A percentile compares a stretch with the other conserved stretches of the same genome.
These are phyloP conservation scores for Alouatta palliata DNA, from an alignment of 2,113 vertebrate species.

Conservation along the genomic window DNA sequence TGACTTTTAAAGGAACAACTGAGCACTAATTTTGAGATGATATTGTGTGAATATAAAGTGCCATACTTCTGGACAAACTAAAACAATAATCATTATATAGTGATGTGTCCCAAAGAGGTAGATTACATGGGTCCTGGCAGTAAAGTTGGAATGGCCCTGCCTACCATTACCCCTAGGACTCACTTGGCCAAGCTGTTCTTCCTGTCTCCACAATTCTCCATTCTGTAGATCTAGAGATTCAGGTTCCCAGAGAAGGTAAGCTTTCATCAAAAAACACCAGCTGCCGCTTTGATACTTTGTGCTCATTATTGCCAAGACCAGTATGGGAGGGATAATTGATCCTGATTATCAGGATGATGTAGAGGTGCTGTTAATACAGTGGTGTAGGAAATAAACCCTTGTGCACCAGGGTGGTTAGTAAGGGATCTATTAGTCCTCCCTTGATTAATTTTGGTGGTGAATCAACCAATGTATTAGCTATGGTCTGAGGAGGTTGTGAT, in stretches of 20 bases:
- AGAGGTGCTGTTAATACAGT: background rate
- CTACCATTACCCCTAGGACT: background rate
- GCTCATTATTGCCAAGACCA: background rate
- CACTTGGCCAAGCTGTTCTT: background rate
- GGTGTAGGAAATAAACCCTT: background rate
- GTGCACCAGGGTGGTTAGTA: background rate
- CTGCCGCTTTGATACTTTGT: background rate
- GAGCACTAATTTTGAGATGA: background rate
- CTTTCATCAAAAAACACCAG: background rate
- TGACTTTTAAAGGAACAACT: background rate
- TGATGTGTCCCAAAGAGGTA: background rate
- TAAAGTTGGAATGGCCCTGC: accelerated
- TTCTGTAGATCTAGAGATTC: background rate
- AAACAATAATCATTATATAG: background rate
- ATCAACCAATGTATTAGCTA: background rate
- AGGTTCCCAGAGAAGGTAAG: background rate
- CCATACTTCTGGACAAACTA: background rate
- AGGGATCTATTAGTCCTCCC: background rate
- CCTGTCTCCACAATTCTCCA: background rate
- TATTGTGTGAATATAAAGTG: background rate
- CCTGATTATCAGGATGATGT: background rate
- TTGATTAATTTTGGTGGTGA: background rate
- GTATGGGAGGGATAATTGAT: background rate
- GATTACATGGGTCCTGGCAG: background rate
- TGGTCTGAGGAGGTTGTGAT: background rate